Base-by-base conservation (phyloP, 2,888 invertebrate genomes). In the Drosophila quinaria region DNA sequence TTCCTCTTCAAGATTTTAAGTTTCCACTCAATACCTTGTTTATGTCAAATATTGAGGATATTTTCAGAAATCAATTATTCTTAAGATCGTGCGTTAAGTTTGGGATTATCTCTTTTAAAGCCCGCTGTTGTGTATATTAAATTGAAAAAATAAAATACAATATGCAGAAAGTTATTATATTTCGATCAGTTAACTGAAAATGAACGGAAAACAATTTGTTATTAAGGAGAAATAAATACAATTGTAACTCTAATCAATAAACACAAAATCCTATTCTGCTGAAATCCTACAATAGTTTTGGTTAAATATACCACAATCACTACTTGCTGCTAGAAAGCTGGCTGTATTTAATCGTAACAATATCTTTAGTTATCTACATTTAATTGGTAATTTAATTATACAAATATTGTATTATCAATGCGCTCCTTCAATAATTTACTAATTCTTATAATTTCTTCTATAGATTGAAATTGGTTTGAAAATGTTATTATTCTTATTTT, bases 271-370 rank as follows among this genome's bases (percentile, higher is more conserved):
- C 39, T 61, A 70, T 51, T 44, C 70, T 37, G 76, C 50, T 63
- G 55, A 51, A 33, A 52, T 60, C 59, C 75, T 77, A 80, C 71
- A 80, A 71, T 81, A 70, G 56, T 63, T 72, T 86, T 71, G 89
- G 87, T 80, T 83, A 77, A 74, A 73, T 89, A 60, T 89, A 76
- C 81, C 87, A 76, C 69, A 79, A 87, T 89, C 86, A 89, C 84
- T 89, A 85, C 85, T 72, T 69, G 88, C 88, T 87, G 89, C 86
- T 85, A 84, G 76, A 85, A 90, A 88, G 86, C 78, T 71, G 66
- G 70, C 69, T 73, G 70, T 74, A 80, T 74, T 71, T 66, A 49
- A 60, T 75, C 76, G 42, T 75, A 87, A 87, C 84, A 82, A 74
- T 89, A 85, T 69, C 44, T 54, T 81, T 89, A 81, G 64, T 77